These are phyloP conservation scores for Proterorhinus semilunaris DNA, from an alignment of 2,113 vertebrate species.

Conservation along the genomic window DNA sequence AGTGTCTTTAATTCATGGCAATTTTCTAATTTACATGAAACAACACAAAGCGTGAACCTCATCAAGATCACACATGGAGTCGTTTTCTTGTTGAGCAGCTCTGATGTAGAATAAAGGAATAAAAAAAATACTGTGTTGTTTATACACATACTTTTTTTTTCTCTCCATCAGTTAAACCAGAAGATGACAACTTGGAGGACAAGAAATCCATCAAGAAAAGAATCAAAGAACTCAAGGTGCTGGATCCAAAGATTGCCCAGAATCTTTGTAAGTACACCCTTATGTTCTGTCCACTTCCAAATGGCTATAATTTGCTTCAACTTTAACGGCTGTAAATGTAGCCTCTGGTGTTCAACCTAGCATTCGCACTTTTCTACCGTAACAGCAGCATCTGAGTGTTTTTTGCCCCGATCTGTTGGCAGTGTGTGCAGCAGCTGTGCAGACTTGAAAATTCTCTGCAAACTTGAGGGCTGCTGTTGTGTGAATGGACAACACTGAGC, in stretches of 20 bases:
- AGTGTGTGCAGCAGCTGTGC: not conserved
- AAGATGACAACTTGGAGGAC: slow-evolving; percentile 86
- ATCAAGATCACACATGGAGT: too few species aligned
- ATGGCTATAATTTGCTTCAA: not conserved
- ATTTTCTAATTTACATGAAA: not conserved
- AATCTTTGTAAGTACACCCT: slow-evolving; percentile 89
- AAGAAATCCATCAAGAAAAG: slow-evolving; percentile 89
- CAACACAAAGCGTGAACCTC: too few species aligned
- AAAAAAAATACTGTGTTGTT: too few species aligned
- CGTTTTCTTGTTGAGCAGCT: too few species aligned
- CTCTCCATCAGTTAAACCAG: slow-evolving; percentile 80
- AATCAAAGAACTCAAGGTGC: slow-evolving; percentile 94
- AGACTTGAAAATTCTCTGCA: slow-evolving; percentile 1
- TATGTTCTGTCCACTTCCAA: slow-evolving; percentile 5
- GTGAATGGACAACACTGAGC: not conserved
- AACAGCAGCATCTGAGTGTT: not conserved
- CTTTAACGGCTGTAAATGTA: not conserved
- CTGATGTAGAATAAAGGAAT: too few species aligned
- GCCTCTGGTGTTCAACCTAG: not conserved
- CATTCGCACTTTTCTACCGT: not conserved
- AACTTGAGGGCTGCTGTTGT: slow-evolving; percentile 4
- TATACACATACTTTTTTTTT: slow-evolving; percentile 6
- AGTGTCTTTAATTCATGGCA: not conserved
- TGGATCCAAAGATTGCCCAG: slow-evolving; percentile 95
- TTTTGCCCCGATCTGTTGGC: slow-evolving; percentile 1